A percentile compares a stretch with the other conserved stretches of the same genome.
These are phyloP conservation scores for Ranitomeya variabilis DNA, from an alignment of 2,113 vertebrate species.

Conservation along the genomic window DNA sequence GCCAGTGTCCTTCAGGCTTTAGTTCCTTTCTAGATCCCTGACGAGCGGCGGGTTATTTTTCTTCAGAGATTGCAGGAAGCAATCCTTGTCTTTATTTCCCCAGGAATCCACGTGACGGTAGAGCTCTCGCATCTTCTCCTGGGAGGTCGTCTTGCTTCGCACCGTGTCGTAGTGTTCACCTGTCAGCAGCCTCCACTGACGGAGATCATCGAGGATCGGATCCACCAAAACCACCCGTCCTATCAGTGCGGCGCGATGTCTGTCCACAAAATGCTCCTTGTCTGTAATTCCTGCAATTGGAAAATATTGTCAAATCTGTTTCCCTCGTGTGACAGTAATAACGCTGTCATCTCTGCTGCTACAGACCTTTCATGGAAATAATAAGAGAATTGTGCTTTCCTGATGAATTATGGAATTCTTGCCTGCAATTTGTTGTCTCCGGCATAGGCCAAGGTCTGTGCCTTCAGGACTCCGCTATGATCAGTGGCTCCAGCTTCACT, in stretches of 20 bases:
- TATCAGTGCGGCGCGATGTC: background rate
- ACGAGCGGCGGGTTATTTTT: background rate
- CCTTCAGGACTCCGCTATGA: no score
- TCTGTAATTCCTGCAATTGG: background rate
- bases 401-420: no score
- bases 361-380: no score
- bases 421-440: no score
- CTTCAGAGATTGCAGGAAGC: background rate
- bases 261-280: background rate
- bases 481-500: no score
- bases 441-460: no score
- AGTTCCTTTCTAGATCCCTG: background rate
- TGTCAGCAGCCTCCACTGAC: background rate
- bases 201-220: slow-evolving; percentile 33
- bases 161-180: background rate
- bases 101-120: background rate
- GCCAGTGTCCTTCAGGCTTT: background rate
- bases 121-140: slow-evolving; percentile 34
- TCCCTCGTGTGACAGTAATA: no score
- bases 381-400: no score
- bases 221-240: background rate
- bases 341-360: no score
- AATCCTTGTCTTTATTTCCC: background rate
- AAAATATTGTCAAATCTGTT: no score
- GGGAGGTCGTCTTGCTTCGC: background rate